Evolutionary conservation across 2,888 invertebrate genomes (phyloP), one percentile per base, ranked within the genome.

Genomic region (Cosmopolites sordidus): DNA sequence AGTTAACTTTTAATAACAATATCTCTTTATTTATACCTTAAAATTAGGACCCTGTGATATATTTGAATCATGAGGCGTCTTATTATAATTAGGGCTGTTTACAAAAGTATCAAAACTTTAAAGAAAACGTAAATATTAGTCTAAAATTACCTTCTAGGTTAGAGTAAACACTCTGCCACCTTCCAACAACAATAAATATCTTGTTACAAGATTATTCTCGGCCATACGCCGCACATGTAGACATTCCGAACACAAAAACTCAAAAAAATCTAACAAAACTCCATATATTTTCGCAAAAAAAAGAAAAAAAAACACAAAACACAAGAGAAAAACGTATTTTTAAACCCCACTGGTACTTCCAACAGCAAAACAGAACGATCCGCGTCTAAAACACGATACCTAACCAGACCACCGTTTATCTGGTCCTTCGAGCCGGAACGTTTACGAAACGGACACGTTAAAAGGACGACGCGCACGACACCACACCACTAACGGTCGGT

Each of bases 401-500:
- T 52, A 29, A 33, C 41, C 43, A 47, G 43, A 29, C 39, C 43
- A 39, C 43, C 48, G 48, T 5, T n/a, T n/a, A n/a, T n/a, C 22
- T 22, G 22, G 22, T 22, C 22, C 22, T 22, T 22, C 22, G 22
- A 22, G 8, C 22, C 4, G 22, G 22, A 22, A 22, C 22, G 8
- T 22, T 22, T 22, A 22, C 22, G 22, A 22, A 48, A 43, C 48
- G 42, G 37, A 37, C 43, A 43, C n/a, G 11, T 43, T 42, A 42
- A 16, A 43, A 16, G 22, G 37, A 43, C 43, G 15, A 43, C 47
- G 47, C 43, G 44, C 39, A 30, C 41, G 39, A 50, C 12, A 41
- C 51, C 18, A 11, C 51, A 14, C 42, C 30, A n/a, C n/a, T 6
- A 30, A 38, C 54, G 53, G 49, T 47, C 50, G 53, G 54, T 22